These are phyloP conservation scores for Hippocampus barbouri DNA, from an alignment of 2,113 vertebrate genomes.

Conservation along the genomic window DNA sequence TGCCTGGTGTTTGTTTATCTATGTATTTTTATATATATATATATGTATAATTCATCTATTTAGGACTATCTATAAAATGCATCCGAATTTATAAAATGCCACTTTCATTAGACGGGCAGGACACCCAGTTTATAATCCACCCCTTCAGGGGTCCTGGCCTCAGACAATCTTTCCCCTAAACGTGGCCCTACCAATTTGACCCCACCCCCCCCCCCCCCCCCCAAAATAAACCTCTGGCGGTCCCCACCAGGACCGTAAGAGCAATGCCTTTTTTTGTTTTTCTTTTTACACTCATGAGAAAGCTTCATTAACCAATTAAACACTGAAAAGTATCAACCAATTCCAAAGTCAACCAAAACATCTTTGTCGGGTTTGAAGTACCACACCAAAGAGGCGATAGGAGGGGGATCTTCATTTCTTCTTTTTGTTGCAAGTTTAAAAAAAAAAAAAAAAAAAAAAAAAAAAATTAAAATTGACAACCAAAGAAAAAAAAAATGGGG, in stretches of 20 bases:
- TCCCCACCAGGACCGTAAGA: constrained; percentile 75
- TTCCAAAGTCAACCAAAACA: constrained; percentile 66
- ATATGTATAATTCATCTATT: constrained; percentile 67
- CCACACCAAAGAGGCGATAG: constrained; percentile 82
- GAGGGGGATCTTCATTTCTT: constrained; percentile 59
- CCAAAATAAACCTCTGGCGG: constrained; percentile 73
- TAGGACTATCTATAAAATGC: constrained; percentile 86
- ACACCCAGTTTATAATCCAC: constrained; percentile 70
- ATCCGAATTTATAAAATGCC: constrained; percentile 93
- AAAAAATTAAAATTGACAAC: too few species aligned
- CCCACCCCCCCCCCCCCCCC: constrained; percentile 66
- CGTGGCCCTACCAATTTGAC: constrained; percentile 56
- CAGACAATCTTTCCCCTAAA: constrained; percentile 67
- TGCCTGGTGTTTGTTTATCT: constrained; percentile 32
- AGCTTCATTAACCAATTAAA: constrained; percentile 84
- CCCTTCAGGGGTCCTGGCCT: constrained; percentile 69
- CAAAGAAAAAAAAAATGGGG: constrained; percentile 5
- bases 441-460: constrained; percentile 13
- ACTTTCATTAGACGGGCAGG: constrained; percentile 83
- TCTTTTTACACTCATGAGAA: constrained; percentile 77
- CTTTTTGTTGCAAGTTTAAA: constrained; percentile 47
- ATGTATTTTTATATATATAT: constrained; percentile 16
- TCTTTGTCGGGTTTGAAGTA: constrained; percentile 80
- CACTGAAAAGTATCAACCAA: constrained; percentile 65
- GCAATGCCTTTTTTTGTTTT: constrained; percentile 78